These are phyloP conservation scores for Chalcis sispes DNA, from an alignment of 2,888 invertebrate species.

Conservation along the genomic window DNA sequence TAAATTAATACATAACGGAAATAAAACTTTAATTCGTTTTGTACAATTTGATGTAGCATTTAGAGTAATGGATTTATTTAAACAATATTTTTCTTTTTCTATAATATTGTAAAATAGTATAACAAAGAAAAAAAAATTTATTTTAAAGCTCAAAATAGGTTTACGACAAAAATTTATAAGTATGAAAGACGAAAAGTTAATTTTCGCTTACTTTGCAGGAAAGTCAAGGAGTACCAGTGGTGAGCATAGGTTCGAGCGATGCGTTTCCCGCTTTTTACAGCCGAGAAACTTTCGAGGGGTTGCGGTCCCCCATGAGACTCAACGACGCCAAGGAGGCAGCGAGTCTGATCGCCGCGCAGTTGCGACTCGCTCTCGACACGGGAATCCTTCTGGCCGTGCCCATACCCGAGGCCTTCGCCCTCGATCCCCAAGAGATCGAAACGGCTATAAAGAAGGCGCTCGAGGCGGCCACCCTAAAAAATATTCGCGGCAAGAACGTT, in stretches of 20 bases:
- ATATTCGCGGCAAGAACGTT: constrained; percentile 89
- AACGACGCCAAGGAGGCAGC: constrained; percentile 83
- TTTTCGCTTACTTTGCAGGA: constrained; percentile 80
- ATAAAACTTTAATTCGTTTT: too few species aligned
- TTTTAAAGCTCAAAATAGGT: too few species aligned
- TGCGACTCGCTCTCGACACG: constrained; percentile 79
- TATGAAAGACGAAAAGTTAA: not conserved
- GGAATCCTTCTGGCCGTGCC: constrained; percentile 94
- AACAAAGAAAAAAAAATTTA: too few species aligned
- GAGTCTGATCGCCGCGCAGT: constrained; percentile 80
- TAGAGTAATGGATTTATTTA: too few species aligned
- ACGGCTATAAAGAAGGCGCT: constrained; percentile 85
- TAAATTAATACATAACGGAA: too few species aligned
- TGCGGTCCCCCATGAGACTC: constrained; percentile 84
- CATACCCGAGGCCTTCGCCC: constrained; percentile 85
- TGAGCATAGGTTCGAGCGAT: constrained; percentile 82
- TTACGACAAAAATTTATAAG: not conserved
- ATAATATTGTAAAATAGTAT: too few species aligned
- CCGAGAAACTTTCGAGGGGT: constrained; percentile 81
- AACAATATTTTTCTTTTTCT: too few species aligned
- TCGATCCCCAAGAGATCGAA: constrained; percentile 80
- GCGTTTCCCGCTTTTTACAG: constrained; percentile 97
- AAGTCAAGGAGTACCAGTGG: constrained; percentile 95
- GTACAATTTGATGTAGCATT: too few species aligned
- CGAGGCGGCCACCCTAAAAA: constrained; percentile 78